phyloP scores from a whole-genome alignment of 1,140 invertebrate species.

The Brachionus manjavacas region DNA sequence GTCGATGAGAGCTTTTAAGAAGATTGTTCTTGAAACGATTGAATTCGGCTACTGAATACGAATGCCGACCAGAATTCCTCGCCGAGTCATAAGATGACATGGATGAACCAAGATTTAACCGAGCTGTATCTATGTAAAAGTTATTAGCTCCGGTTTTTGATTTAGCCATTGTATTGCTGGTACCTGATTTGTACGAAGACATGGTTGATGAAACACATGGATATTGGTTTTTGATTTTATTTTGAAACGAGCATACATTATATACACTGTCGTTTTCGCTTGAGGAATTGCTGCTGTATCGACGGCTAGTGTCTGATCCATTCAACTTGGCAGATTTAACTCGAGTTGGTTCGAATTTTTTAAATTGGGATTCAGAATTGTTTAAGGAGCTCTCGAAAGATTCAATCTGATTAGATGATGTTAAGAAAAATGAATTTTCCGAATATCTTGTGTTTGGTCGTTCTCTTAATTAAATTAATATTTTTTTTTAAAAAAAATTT shows the following conservation, averaged over 20 bases:
- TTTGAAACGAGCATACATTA: neutral
- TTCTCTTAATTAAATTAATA: neutral
- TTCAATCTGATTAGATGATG: conserved; percentile 9
- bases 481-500: neutral
- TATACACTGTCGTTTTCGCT: conserved; percentile 23
- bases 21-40: conserved; percentile 23
- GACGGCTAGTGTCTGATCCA: neutral
- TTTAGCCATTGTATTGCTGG: neutral
- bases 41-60: neutral
- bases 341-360: neutral
- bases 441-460: neutral
- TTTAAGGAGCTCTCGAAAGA: neutral
- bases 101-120: neutral
- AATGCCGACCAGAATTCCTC: neutral
- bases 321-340: neutral
- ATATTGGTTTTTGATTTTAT: neutral
- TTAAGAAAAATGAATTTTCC: conserved; percentile 18
- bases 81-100: neutral
- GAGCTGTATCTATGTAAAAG: neutral
- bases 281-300: conserved; percentile 1
- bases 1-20: neutral
- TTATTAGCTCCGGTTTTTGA: neutral
- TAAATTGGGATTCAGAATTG: neutral
- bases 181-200: neutral
- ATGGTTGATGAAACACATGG: neutral